Conservation (phyloP, 1,140 invertebrate genomes). For the Paramacrobiotus metropolitanus region DNA sequence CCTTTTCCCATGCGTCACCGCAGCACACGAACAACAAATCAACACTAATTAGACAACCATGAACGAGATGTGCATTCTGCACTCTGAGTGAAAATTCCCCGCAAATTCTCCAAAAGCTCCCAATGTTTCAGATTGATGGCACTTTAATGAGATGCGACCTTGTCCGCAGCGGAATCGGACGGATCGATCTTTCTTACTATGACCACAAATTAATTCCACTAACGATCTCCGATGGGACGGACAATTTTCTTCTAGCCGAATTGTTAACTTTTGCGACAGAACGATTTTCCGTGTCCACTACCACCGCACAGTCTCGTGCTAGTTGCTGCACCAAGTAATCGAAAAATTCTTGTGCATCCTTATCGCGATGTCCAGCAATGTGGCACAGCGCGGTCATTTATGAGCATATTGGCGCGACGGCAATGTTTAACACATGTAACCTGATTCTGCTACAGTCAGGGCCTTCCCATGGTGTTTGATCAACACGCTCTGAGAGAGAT, state of each 20-base stretch:
- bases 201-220: background rate
- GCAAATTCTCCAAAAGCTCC: too few species aligned
- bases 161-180: too few species aligned
- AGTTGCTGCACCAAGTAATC: too few species aligned
- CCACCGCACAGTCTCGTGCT: too few species aligned
- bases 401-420: background rate
- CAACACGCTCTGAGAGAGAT: background rate
- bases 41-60: background rate
- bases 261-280: background rate
- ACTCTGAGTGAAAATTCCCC: too few species aligned
- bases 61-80: background rate
- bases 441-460: background rate
- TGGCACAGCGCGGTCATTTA: background rate
- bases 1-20: too few species aligned
- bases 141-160: background rate
- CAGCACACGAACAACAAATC: too few species aligned
- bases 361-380: background rate
- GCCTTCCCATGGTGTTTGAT: background rate
- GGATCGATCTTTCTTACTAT: too few species aligned
- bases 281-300: too few species aligned
- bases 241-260: background rate
- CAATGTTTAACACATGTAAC: background rate
- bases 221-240: background rate
- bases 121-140: background rate
- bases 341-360: background rate